phyloP scores from a whole-genome alignment of 2,888 invertebrate genomes.

The Drosophila quasianomalipes region DNA sequence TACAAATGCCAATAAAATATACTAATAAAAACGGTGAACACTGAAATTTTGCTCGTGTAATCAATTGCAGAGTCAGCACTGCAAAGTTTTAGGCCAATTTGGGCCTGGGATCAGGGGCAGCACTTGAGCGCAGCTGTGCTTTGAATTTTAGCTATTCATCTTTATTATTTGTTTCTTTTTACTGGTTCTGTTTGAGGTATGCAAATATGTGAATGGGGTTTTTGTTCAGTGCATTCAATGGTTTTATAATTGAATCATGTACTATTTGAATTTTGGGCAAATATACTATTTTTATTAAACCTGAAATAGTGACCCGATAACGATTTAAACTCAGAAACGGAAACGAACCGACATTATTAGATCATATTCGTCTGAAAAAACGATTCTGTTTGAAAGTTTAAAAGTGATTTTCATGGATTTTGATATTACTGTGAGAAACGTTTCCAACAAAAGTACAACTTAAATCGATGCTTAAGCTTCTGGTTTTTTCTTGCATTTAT shows the following conservation, averaged over 20 bases:
- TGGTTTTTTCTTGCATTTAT: not conserved
- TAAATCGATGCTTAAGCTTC: not conserved
- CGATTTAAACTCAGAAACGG: not conserved
- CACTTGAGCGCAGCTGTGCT: slow-evolving; percentile 44
- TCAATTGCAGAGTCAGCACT: slow-evolving; percentile 37
- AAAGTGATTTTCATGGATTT: not conserved
- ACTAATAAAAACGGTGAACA: slow-evolving; percentile 4
- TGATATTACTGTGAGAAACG: not conserved
- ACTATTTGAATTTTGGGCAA: not conserved
- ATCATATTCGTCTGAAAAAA: not conserved
- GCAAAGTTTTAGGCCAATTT: slow-evolving; percentile 16
- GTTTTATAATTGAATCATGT: not conserved
- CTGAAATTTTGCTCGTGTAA: slow-evolving; percentile 47
- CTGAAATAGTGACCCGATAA: not conserved
- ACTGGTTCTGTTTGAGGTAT: slow-evolving; percentile 8
- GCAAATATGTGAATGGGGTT: slow-evolving; percentile 24
- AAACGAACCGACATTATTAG: not conserved
- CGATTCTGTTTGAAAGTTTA: not conserved
- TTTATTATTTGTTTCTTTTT: not conserved
- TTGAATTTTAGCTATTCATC: not conserved
- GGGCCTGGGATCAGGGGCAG: not conserved
- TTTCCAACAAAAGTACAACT: not conserved
- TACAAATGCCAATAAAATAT: slow-evolving; percentile 10
- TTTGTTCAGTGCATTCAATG: not conserved
- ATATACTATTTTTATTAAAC: not conserved